Evolutionary conservation across 2,113 vertebrate genomes (phyloP).

Genomic region (Rhabdomys dilectus): DNA sequence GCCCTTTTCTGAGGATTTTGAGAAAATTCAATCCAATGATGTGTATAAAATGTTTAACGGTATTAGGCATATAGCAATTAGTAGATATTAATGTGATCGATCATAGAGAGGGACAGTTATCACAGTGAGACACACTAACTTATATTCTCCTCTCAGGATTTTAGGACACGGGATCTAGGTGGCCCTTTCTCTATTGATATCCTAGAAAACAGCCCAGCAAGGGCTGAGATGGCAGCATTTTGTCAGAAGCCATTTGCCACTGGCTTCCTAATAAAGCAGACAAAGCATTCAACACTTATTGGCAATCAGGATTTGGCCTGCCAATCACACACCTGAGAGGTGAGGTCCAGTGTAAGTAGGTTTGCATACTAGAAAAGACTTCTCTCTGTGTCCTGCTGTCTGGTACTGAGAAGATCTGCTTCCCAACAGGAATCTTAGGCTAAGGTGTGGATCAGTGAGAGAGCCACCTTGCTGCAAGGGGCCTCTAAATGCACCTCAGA

Average conservation of each 20-base stretch:
- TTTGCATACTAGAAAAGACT: neutral
- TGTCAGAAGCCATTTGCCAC: neutral
- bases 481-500: neutral
- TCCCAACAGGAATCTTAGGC: neutral
- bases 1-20: conserved; percentile 1
- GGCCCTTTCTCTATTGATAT: neutral
- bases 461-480: neutral
- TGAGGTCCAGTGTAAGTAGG: neutral
- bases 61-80: neutral
- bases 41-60: neutral
- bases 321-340: neutral
- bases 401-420: neutral
- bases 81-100: neutral
- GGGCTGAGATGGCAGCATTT: neutral
- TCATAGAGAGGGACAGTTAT: neutral
- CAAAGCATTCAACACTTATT: neutral
- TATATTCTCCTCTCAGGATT: neutral
- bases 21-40: neutral
- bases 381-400: neutral
- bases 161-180: neutral
- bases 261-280: neutral
- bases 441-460: neutral
- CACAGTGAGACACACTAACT: neutral
- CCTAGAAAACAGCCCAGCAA: conserved; percentile 1
- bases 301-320: neutral